A percentile compares a stretch with the other conserved stretches of the same genome.
phyloP scores from a whole-genome alignment of 2,888 invertebrate species.

The Cyclophora albipunctata region DNA sequence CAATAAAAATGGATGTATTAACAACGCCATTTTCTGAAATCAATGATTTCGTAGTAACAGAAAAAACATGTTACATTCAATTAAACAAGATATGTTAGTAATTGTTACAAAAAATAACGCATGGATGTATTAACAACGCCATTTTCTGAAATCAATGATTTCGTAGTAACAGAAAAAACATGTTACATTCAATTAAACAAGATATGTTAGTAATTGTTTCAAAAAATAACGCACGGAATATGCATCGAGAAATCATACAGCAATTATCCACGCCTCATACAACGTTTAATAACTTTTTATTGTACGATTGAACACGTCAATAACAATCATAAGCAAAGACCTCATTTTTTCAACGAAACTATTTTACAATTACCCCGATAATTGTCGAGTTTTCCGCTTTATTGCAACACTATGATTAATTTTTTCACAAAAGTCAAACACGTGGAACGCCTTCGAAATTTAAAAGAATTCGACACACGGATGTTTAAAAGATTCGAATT shows the following conservation, averaged over 20 bases:
- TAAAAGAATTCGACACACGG: conserved; percentile 53
- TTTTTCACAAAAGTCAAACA: conserved; percentile 54
- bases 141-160: no score
- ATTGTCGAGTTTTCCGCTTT: conserved; percentile 51
- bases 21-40: no score
- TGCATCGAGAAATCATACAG: conserved; percentile 5
- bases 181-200: no score
- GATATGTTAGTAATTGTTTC: neutral
- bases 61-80: no score
- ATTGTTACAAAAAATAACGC: neutral
- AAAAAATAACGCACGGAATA: neutral
- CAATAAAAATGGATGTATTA: no score
- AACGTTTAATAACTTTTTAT: conserved; percentile 35
- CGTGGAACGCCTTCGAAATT: conserved; percentile 61
- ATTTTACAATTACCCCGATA: conserved; percentile 53
- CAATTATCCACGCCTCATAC: conserved; percentile 52
- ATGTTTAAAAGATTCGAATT: conserved; percentile 39
- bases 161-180: no score
- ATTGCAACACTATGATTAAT: conserved; percentile 40
- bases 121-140: neutral
- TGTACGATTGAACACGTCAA: conserved; percentile 40
- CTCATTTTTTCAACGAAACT: conserved; percentile 45
- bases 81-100: neutral
- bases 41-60: no score
- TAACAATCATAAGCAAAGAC: conserved; percentile 39